Percentiles rank a stretch among this genome's conserved stretches.
phyloP scores from a whole-genome alignment of 2,888 invertebrate species.

The Eupithecia subfuscata region DNA sequence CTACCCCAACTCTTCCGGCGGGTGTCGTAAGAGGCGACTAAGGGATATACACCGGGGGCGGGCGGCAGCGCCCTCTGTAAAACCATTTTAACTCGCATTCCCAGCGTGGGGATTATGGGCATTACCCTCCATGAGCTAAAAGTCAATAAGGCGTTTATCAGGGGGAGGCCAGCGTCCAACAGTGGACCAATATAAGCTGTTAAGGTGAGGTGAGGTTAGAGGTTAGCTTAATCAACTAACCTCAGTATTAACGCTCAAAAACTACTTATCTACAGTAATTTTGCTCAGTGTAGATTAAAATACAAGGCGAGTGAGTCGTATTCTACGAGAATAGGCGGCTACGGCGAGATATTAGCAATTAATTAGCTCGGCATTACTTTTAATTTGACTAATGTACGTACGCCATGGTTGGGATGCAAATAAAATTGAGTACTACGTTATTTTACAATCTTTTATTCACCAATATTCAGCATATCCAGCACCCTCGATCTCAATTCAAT shows the following conservation, averaged over 20 bases:
- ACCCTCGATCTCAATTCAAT: not conserved
- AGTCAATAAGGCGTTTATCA: too few relatives aligned
- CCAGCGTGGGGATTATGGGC: too few relatives aligned
- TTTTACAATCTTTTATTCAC: not conserved
- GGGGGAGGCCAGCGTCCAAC: too few relatives aligned
- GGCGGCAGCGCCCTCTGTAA: too few relatives aligned
- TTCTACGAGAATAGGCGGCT: conserved; percentile 66
- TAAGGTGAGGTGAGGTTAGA: too few relatives aligned
- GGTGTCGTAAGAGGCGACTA: too few relatives aligned
- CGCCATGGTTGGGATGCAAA: not conserved
- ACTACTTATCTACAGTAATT: not conserved
- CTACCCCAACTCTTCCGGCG: too few relatives aligned
- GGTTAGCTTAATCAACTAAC: too few relatives aligned
- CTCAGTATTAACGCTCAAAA: not conserved
- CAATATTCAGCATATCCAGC: not conserved
- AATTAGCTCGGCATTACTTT: conserved; percentile 40
- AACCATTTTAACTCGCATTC: too few relatives aligned
- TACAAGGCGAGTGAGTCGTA: conserved; percentile 43
- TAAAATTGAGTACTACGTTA: not conserved
- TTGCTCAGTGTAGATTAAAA: conserved; percentile 42
- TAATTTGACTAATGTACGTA: not conserved
- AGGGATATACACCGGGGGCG: too few relatives aligned
- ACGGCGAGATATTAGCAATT: conserved; percentile 59
- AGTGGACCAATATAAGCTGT: too few relatives aligned
- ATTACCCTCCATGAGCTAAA: too few relatives aligned